Evolutionary conservation across 2,113 vertebrate species (phyloP).

Genomic region (Phycodurus eques): DNA sequence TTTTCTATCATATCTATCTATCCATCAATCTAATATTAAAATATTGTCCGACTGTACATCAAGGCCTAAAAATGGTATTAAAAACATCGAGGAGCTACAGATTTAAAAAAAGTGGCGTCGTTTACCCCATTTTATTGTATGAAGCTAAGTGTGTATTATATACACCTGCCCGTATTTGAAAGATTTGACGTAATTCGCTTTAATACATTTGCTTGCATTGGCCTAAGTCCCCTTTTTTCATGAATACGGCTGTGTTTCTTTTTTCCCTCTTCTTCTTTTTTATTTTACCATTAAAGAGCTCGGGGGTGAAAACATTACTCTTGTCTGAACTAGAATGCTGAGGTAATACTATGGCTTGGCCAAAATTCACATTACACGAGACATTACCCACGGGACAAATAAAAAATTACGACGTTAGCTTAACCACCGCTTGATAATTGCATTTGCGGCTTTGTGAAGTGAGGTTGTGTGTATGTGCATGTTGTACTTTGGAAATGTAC

Average conservation of each 20-base stretch:
- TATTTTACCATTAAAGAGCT: constrained; percentile 46
- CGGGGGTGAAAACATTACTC: constrained; percentile 65
- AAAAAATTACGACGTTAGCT: constrained; percentile 57
- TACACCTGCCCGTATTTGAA: constrained; percentile 71
- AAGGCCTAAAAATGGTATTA: background rate
- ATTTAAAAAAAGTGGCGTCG: background rate
- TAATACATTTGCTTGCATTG: constrained; percentile 72
- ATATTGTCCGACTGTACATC: background rate
- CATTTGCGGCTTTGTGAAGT: constrained; percentile 38
- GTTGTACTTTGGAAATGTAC: constrained; percentile 21
- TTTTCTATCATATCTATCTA: background rate
- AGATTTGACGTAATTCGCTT: constrained; percentile 69
- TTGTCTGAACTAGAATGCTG: constrained; percentile 65
- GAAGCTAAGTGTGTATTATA: constrained; percentile 48
- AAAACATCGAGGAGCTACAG: background rate
- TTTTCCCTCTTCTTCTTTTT: constrained; percentile 38
- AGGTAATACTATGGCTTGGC: constrained; percentile 63
- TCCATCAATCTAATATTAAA: background rate
- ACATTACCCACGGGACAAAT: constrained; percentile 62
- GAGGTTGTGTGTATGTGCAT: constrained; percentile 8
- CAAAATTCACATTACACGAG: constrained; percentile 54
- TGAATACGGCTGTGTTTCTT: constrained; percentile 71
- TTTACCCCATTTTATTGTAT: constrained; percentile 64
- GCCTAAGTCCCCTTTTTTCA: constrained; percentile 52
- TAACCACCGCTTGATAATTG: constrained; percentile 51